phyloP scores from a whole-genome alignment of 2,113 vertebrate genomes.

The Poecile atricapillus region DNA sequence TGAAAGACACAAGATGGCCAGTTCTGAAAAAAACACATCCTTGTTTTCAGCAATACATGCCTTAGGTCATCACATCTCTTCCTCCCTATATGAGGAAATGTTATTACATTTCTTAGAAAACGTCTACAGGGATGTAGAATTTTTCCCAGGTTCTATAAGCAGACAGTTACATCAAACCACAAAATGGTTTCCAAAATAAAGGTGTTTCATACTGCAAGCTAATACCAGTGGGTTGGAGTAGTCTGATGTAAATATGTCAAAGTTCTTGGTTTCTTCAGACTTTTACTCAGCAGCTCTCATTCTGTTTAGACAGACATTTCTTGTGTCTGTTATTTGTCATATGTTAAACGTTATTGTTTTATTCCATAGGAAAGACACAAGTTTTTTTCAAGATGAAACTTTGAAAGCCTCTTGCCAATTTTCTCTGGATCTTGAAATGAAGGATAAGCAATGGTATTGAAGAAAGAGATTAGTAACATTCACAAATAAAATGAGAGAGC shows the following conservation, averaged over 20 bases:
- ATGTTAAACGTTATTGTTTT: not conserved
- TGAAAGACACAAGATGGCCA: conserved; percentile 22
- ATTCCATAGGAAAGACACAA: not conserved
- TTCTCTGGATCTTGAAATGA: not conserved
- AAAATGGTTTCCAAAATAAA: conserved; percentile 18
- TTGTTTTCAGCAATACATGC: conserved; percentile 8
- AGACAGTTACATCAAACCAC: not conserved
- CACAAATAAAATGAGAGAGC: not conserved
- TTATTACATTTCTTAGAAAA: conserved; percentile 9
- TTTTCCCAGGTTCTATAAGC: not conserved
- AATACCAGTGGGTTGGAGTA: not conserved
- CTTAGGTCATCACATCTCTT: not conserved
- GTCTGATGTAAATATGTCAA: not conserved
- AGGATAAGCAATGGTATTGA: not conserved
- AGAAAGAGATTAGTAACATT: not conserved
- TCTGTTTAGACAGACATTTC: not conserved
- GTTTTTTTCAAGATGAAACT: not conserved
- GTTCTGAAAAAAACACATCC: conserved; percentile 5
- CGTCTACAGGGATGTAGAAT: not conserved
- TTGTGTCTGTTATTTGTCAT: not conserved
- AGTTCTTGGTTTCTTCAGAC: not conserved
- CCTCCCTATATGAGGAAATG: not conserved
- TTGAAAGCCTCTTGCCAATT: not conserved
- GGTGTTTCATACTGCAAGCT: not conserved
- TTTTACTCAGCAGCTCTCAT: not conserved